Evolutionary conservation across 37 sponge, comb jelly and placozoan species (phyloP).

Genomic region (Mnemiopsis leidyi): DNA sequence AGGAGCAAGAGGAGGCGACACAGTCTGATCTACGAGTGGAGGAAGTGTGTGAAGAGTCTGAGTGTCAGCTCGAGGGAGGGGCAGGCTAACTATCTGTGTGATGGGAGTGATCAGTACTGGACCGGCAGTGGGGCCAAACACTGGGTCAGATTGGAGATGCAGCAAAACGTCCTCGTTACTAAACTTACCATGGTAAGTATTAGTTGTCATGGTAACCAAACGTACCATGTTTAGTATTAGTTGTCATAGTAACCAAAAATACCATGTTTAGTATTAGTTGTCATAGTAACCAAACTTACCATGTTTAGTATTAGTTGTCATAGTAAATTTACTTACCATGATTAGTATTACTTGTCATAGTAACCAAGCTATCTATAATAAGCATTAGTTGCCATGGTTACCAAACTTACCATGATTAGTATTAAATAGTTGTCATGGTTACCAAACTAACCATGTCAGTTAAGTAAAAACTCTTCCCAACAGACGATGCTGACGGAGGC

Average conservation of each 20-base stretch:
- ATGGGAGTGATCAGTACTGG: constrained; percentile 68
- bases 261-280: too few species aligned
- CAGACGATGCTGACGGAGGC: constrained; percentile 25
- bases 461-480: background rate
- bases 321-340: too few species aligned
- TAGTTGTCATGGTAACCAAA: background rate
- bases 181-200: constrained; percentile 74
- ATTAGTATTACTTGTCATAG: too few species aligned
- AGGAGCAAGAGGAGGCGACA: background rate
- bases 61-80: constrained; percentile 77
- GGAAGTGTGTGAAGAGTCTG: constrained; percentile 74
- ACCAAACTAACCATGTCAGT: too few species aligned
- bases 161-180: constrained; percentile 81
- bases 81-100: constrained; percentile 72
- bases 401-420: too few species aligned
- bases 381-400: too few species aligned
- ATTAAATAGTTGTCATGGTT: too few species aligned
- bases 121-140: constrained; percentile 69
- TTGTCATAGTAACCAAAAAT: too few species aligned
- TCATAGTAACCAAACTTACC: too few species aligned
- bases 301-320: too few species aligned
- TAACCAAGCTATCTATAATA: too few species aligned
- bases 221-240: too few species aligned
- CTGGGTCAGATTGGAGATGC: constrained; percentile 89
- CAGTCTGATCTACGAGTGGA: constrained; percentile 70